phyloP scores from a whole-genome alignment of 2,113 vertebrate genomes.

The Ptychochromis oligacanthus region DNA sequence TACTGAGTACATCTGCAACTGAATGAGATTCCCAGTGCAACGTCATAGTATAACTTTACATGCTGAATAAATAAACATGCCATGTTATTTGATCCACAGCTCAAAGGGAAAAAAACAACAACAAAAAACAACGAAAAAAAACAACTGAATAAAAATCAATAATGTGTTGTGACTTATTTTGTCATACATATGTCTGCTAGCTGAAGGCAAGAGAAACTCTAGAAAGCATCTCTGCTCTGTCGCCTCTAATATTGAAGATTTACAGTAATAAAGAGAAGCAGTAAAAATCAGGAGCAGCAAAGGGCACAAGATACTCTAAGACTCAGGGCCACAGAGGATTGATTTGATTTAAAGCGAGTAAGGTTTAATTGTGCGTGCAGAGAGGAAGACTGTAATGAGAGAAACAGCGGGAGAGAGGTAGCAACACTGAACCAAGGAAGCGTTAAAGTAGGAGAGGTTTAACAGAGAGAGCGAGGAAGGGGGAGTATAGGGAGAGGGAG shows the following conservation, averaged over 20 bases:
- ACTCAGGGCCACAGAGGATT: constrained; percentile 19
- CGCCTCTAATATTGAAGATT: constrained; percentile 16
- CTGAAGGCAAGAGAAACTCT: not conserved
- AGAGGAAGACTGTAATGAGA: constrained; percentile 46
- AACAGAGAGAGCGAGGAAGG: not conserved
- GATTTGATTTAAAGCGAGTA: constrained; percentile 61
- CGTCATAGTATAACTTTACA: not conserved
- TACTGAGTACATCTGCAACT: constrained; percentile 16
- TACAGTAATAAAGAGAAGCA: constrained; percentile 47
- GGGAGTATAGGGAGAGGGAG: not conserved
- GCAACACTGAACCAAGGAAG: constrained; percentile 24
- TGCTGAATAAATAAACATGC: constrained; percentile 5
- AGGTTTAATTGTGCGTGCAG: constrained; percentile 63
- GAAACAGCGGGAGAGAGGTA: constrained; percentile 24
- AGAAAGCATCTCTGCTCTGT: not conserved
- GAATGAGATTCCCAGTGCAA: constrained; percentile 7
- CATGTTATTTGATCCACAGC: not conserved
- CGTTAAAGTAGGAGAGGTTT: constrained; percentile 37
- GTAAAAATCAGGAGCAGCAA: constrained; percentile 55
- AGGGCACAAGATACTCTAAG: constrained; percentile 31
- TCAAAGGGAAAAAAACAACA: not conserved
- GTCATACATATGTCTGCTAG: not conserved
- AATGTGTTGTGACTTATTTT: not conserved
- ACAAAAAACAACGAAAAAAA: no score
- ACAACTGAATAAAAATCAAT: constrained; percentile 1